Percentiles rank a stretch among this genome's conserved stretches.
These are phyloP conservation scores for Dipus sagitta DNA, from an alignment of 2,797 vertebrate genomes.

Conservation along the genomic window DNA sequence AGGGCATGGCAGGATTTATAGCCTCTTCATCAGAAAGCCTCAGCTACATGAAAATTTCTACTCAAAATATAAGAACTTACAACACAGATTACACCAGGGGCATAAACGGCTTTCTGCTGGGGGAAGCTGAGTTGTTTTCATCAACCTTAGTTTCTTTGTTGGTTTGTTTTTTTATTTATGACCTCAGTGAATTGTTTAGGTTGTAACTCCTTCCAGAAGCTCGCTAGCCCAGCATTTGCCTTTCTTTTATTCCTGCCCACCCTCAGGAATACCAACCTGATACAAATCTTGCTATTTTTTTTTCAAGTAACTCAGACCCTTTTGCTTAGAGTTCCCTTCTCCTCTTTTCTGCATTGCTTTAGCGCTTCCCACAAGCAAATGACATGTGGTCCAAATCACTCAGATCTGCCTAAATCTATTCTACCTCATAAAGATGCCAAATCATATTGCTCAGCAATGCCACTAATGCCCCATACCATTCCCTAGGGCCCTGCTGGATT, in stretches of 20 bases:
- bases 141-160: too few species aligned
- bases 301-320: background rate
- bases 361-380: background rate
- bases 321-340: background rate
- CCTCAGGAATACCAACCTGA: background rate
- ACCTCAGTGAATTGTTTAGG: background rate
- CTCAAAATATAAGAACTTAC: background rate
- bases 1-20: background rate
- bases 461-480: background rate
- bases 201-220: background rate
- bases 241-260: background rate
- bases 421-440: background rate
- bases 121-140: background rate
- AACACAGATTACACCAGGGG: background rate
- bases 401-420: background rate
- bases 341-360: background rate
- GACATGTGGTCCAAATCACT: background rate
- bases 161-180: background rate
- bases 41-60: background rate
- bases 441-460: background rate
- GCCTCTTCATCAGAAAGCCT: background rate
- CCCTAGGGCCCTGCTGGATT: background rate
- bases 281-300: background rate
- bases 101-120: background rate
- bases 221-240: background rate